These are phyloP conservation scores for Illadopsis cleaveri DNA, from an alignment of 2,113 vertebrate genomes.

Conservation along the genomic window DNA sequence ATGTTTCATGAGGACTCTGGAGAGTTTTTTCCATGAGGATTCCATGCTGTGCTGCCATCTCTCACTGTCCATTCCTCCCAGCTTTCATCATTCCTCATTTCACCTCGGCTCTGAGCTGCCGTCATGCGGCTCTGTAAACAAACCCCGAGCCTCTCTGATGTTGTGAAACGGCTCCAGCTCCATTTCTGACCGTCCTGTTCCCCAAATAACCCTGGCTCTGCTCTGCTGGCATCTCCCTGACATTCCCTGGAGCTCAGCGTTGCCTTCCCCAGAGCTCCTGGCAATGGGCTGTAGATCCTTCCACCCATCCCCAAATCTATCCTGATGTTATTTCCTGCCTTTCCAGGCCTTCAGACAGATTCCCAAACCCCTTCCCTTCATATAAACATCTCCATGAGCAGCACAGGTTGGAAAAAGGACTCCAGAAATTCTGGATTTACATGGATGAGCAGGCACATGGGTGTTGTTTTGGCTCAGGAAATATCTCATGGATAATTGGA, in stretches of 20 bases:
- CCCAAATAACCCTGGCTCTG: slow-evolving; percentile 44
- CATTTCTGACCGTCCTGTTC: not conserved
- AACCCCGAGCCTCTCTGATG: not conserved
- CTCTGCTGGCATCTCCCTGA: not conserved
- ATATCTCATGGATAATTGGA: not conserved
- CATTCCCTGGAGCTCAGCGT: not conserved
- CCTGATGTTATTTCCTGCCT: not conserved
- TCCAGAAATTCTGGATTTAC: not conserved
- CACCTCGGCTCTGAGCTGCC: not conserved
- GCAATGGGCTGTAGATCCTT: not conserved
- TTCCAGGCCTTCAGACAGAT: not conserved
- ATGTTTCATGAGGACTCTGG: not conserved
- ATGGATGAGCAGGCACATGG: fast-evolving
- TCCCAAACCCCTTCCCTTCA: not conserved
- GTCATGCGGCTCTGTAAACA: not conserved
- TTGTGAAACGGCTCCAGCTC: not conserved
- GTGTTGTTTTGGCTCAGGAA: not conserved
- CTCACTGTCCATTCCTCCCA: not conserved
- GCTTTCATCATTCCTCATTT: not conserved
- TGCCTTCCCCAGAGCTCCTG: not conserved
- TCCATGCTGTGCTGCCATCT: not conserved
- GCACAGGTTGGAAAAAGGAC: not conserved
- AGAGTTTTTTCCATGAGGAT: not conserved
- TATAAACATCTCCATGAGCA: not conserved
- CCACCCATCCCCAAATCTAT: not conserved